Base-by-base conservation (phyloP, 2,797 vertebrate species). In the Phalanger gymnotis region DNA sequence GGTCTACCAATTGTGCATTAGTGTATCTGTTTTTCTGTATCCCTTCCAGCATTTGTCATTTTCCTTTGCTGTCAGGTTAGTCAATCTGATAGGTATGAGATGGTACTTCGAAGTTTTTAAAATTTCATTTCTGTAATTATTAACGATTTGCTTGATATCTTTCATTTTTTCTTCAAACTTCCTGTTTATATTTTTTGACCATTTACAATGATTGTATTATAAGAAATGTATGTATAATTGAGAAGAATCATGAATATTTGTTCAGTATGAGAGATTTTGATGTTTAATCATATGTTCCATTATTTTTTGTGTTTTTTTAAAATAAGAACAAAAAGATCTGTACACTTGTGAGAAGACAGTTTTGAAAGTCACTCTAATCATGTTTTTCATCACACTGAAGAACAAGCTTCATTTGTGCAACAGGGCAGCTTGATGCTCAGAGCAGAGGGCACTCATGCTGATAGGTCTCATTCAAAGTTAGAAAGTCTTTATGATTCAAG, bases 271-370 rank as follows among this genome's bases (percentile, higher is more conserved):
- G 14, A 66, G 61, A 73, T 22, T 73, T 73, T 40, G 5, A 66
- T 66, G 34, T 66, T n/a, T 34, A 66, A n/a, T n/a, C 56, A 28
- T 22, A 73, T 73, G 61, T 73, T 40, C 61, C 16, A n/a, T 73
- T 73, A 73, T 73, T 66, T 34, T 66, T 34, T 13, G 31, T 31
- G 1, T 66, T 66, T 14, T 31, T 14, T 73, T n/a, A 55, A 55
- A 55, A 73, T 93, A 58, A 92, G 95, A 53, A 28, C 92, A 94
- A 66, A 40, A 91, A 90, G 93, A 61, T 61, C 10, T 87, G 52
- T 28, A 55, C 1, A 55, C 31, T 92, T 91, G 58, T 94, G 94
- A 90, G 40, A 53, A 90, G 93, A 87, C 19, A 92, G 52, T 93
- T 94, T 95, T 95, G 91, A 55, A 94, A 28, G 30, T 22, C 19